Evolutionary conservation across 2,888 invertebrate species (phyloP), one percentile per base, ranked within the genome.

Genomic region (Torymus tubicola): DNA sequence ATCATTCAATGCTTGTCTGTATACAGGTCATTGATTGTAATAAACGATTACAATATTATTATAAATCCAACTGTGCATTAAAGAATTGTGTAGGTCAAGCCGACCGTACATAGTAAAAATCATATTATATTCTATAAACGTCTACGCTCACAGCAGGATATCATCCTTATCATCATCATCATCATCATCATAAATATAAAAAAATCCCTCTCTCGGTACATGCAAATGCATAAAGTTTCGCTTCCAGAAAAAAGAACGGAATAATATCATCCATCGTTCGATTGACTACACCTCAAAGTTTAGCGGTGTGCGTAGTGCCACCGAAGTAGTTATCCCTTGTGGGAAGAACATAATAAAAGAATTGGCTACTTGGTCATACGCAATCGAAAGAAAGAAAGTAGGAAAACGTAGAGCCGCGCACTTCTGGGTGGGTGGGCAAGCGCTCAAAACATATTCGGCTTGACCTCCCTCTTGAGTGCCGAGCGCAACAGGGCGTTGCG

Each of bases 401-500:
- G 5, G n/a, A 4, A 55, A 21, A 67, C 16, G 50, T 4, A 21
- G 21, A 18, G 14, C 10, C 55, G 58, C 42, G 42, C 42, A 42
- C 42, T 8, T 42, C 42, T 42, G 42, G 5, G 10, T 8, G 70
- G 55, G 24, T 61, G 55, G 73, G 18, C 68, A 73, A 69, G 24
- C 53, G 24, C 57, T 81, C 61, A 81, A 71, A 75, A 75, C 24
- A 72, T 68, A 65, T 78, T 70, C 13, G 74, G 50, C 67, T 79
- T 81, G 75, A 72, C 73, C 64, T 85, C 86, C 63, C 93, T 93
- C 84, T 93, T 93, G 84, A 94, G 90, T 86, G 95, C 94, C 65
- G 94, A 93, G 84, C 93, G 91, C 91, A 95, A 93, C 86, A 95
- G 91, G 84, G 94, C 93, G 85, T 93, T 93, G 87, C 94, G 93